Percentiles rank a stretch among this genome's conserved stretches.
These are phyloP conservation scores for Antheraea assamensis DNA, from an alignment of 2,888 invertebrate genomes.

Conservation along the genomic window DNA sequence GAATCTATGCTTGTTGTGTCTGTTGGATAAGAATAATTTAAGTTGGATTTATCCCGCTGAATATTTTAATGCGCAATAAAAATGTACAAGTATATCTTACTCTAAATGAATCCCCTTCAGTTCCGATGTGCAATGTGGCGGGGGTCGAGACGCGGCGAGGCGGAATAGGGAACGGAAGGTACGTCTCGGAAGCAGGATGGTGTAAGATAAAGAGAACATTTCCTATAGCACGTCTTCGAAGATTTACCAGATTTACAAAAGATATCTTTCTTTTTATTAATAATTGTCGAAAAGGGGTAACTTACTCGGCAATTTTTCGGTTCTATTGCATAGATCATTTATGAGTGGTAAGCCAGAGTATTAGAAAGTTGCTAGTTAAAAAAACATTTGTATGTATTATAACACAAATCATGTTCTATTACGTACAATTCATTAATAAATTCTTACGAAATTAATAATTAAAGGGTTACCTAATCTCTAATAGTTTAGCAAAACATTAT, in stretches of 20 bases:
- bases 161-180: slow-evolving; percentile 73
- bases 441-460: too few relatives aligned
- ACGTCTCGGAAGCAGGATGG: slow-evolving; percentile 77
- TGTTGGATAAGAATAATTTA: background rate
- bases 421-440: too few relatives aligned
- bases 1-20: too few relatives aligned
- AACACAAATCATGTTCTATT: too few relatives aligned
- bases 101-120: slow-evolving; percentile 69
- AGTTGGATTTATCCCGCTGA: background rate
- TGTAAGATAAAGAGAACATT: slow-evolving; percentile 81
- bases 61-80: slow-evolving; percentile 34
- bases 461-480: too few relatives aligned
- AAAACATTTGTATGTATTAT: background rate
- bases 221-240: slow-evolving; percentile 76
- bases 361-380: background rate
- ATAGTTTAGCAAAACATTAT: too few relatives aligned
- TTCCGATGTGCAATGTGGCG: slow-evolving; percentile 69
- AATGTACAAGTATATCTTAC: slow-evolving; percentile 52
- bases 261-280: slow-evolving; percentile 55
- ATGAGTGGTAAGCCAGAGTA: background rate
- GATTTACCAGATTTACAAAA: slow-evolving; percentile 74
- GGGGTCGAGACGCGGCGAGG: slow-evolving; percentile 38
- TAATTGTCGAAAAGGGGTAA: slow-evolving; percentile 27
- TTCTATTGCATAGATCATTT: background rate
- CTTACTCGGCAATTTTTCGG: background rate